A percentile compares a stretch with the other conserved stretches of the same genome.
Evolutionary conservation across 2,797 vertebrate genomes (phyloP).

Genomic region (Pelobates cultripes): DNA sequence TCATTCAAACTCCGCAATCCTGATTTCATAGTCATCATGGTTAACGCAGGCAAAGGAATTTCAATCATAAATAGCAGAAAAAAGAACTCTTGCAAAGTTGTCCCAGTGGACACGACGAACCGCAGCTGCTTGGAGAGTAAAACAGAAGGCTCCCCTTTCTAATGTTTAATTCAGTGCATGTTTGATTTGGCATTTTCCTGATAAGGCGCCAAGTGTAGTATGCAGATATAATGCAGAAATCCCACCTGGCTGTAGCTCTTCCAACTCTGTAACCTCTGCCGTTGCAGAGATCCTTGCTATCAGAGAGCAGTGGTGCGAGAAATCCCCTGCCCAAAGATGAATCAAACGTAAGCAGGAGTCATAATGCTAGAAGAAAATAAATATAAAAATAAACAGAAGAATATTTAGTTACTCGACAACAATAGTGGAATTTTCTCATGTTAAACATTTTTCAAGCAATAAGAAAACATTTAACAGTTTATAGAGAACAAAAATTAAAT

Average conservation of each 20-base stretch:
- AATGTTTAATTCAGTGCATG: slow-evolving; percentile 38
- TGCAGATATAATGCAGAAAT: slow-evolving; percentile 10
- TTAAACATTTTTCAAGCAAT: too few relatives aligned
- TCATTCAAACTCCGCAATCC: slow-evolving; percentile 33
- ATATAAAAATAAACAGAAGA: too few relatives aligned
- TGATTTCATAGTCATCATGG: slow-evolving; percentile 37
- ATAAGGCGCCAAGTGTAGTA: slow-evolving; percentile 1
- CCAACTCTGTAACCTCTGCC: too few relatives aligned
- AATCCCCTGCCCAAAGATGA: too few relatives aligned
- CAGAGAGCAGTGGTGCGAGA: too few relatives aligned
- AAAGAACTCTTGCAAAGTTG: slow-evolving; percentile 7
- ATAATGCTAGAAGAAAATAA: too few relatives aligned
- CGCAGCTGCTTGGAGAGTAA: slow-evolving; percentile 32
- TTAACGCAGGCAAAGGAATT: slow-evolving; percentile 11
- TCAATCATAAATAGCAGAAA: slow-evolving; percentile 17
- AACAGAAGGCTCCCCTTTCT: slow-evolving; percentile 35
- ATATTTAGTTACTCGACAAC: too few relatives aligned
- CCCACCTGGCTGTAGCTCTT: neutral
- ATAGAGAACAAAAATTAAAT: too few relatives aligned
- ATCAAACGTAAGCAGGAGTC: too few relatives aligned
- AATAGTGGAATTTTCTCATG: too few relatives aligned
- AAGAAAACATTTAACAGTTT: too few relatives aligned
- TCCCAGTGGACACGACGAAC: slow-evolving; percentile 27
- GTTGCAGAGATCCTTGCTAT: too few relatives aligned
- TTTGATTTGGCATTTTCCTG: slow-evolving; percentile 20